Percentiles rank a stretch among this genome's conserved stretches.
Conservation (phyloP, 2,113 vertebrate genomes). For the Mormoops blainvillei region DNA sequence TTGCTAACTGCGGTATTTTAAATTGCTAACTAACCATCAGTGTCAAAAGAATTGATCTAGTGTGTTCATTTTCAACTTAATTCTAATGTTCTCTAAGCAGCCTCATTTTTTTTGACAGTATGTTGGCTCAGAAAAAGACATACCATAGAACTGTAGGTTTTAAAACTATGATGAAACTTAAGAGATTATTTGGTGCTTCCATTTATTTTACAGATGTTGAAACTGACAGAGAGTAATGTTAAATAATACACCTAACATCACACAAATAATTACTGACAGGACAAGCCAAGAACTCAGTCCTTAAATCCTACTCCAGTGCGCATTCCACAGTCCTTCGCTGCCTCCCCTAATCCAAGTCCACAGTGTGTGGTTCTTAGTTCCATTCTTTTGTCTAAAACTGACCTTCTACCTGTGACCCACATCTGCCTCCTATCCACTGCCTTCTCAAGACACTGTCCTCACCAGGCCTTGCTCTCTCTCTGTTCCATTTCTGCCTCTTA, state of each 20-base stretch:
- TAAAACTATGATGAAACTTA: neutral
- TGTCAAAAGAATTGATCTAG: slow-evolving; percentile 53
- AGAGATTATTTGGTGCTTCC: neutral
- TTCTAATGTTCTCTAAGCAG: slow-evolving; percentile 33
- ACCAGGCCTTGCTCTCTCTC: neutral
- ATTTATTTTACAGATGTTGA: slow-evolving; percentile 17
- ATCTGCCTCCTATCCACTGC: neutral
- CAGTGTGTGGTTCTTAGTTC: neutral
- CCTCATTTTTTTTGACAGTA: neutral
- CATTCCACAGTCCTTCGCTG: neutral
- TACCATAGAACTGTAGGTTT: neutral
- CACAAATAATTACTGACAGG: neutral
- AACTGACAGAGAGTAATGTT: neutral
- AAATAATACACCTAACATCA: neutral
- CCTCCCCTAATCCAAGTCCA: neutral
- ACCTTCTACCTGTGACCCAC: neutral
- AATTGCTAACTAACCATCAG: slow-evolving; percentile 49
- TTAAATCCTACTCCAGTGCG: too few species aligned
- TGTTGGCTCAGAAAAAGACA: neutral
- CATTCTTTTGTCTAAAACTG: neutral
- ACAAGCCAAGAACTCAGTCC: neutral
- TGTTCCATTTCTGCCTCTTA: neutral
- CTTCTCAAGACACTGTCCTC: neutral
- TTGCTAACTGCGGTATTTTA: slow-evolving; percentile 32
- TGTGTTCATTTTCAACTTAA: slow-evolving; percentile 43